These are phyloP conservation scores for Cherax quadricarinatus DNA, from an alignment of 1,140 invertebrate genomes.

Conservation along the genomic window DNA sequence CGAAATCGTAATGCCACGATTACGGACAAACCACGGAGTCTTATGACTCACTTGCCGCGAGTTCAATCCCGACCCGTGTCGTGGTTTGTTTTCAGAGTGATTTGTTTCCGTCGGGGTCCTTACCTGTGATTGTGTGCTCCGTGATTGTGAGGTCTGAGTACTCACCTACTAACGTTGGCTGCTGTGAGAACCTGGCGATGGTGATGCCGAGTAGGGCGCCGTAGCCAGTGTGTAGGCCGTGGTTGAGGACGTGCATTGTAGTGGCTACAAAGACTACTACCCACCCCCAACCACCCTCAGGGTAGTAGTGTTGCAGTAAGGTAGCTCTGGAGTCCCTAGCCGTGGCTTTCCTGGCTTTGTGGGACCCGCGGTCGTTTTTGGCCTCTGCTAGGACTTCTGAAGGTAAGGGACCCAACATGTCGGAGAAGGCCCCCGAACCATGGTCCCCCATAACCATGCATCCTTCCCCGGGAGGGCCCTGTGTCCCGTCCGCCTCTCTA, in stretches of 20 bases:
- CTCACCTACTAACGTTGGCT: conserved; percentile 53
- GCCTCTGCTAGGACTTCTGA: neutral
- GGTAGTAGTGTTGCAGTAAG: conserved; percentile 61
- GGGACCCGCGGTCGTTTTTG: neutral
- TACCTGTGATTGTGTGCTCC: neutral
- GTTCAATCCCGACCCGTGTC: neutral
- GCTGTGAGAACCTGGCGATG: conserved; percentile 38
- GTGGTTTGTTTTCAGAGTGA: neutral
- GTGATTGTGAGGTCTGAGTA: neutral
- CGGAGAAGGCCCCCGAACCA: neutral
- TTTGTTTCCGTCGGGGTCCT: neutral
- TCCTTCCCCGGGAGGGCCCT: neutral
- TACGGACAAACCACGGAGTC: neutral
- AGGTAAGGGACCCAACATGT: conserved; percentile 8
- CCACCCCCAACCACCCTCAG: conserved; percentile 63
- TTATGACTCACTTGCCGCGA: neutral
- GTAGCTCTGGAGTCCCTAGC: conserved; percentile 49
- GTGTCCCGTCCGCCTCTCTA: neutral
- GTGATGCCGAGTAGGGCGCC: conserved; percentile 48
- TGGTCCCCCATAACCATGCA: conserved; percentile 4
- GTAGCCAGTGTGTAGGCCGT: conserved; percentile 57
- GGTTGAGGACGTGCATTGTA: conserved; percentile 31
- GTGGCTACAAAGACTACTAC: conserved; percentile 52
- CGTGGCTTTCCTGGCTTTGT: neutral
- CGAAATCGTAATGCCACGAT: neutral